These are phyloP conservation scores for Plumapathes pennacea DNA, from an alignment of 92 coral and sea anemone genomes.

Conservation along the genomic window DNA sequence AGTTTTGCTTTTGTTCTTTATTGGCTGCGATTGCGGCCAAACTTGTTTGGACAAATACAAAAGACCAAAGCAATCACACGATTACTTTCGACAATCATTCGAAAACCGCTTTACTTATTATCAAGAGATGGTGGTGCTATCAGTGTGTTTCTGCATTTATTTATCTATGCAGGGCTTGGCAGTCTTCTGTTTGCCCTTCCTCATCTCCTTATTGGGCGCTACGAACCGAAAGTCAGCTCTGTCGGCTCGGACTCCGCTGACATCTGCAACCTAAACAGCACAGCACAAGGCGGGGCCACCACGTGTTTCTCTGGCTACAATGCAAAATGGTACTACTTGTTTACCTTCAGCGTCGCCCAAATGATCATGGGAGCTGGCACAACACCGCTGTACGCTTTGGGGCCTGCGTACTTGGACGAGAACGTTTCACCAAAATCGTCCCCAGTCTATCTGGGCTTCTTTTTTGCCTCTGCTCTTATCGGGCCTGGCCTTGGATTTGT, in stretches of 20 bases:
- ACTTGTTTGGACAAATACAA: too few species aligned
- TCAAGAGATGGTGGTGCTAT: too few species aligned
- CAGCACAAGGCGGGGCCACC: slow-evolving; percentile 7
- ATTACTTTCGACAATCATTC: too few species aligned
- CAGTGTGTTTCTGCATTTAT: too few species aligned
- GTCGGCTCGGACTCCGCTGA: slow-evolving; percentile 3
- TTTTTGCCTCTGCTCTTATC: slow-evolving; percentile 59
- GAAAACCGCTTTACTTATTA: too few species aligned
- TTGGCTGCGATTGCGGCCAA: too few species aligned
- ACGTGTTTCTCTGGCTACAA: slow-evolving; percentile 61
- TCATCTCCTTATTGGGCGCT: slow-evolving; percentile 66
- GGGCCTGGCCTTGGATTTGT: slow-evolving; percentile 89
- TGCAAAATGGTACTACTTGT: slow-evolving; percentile 57
- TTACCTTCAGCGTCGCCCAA: slow-evolving; percentile 68
- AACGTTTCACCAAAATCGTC: slow-evolving; percentile 78
- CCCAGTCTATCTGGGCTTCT: slow-evolving; percentile 81
- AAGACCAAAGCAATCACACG: too few species aligned
- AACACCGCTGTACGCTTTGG: slow-evolving; percentile 85
- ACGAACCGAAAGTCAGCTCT: slow-evolving; percentile 34
- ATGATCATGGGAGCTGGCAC: slow-evolving; percentile 92
- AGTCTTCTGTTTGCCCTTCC: slow-evolving; percentile 68
- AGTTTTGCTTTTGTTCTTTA: too few species aligned
- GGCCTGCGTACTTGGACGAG: slow-evolving; percentile 94
- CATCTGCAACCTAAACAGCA: slow-evolving; percentile 43
- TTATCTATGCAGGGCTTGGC: slow-evolving; percentile 59